phyloP scores from a whole-genome alignment of 2,888 invertebrate species.

The Chelonus formosanus region DNA sequence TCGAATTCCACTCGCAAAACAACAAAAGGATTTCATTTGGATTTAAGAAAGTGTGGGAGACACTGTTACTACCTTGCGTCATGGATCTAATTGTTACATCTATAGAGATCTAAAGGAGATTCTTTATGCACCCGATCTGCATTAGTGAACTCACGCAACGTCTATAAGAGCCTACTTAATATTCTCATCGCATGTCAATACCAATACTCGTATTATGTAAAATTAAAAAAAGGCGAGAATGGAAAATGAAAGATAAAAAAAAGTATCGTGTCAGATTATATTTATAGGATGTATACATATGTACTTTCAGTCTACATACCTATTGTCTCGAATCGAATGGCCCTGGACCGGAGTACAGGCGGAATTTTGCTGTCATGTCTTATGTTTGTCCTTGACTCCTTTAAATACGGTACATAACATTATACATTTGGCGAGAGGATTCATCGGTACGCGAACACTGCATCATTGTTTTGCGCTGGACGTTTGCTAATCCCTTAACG shows the following conservation, averaged over 20 bases:
- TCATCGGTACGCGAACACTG: constrained; percentile 27
- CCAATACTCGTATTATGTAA: not conserved
- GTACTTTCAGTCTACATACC: constrained; percentile 15
- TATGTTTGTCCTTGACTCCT: constrained; percentile 34
- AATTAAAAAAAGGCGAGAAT: not conserved
- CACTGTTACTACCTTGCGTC: constrained; percentile 6
- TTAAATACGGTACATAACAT: constrained; percentile 23
- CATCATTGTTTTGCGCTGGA: constrained; percentile 23
- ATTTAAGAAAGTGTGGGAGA: constrained; percentile 14
- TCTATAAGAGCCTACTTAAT: too few relatives aligned
- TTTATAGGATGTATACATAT: not conserved
- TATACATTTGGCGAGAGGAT: constrained; percentile 16
- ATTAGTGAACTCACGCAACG: constrained; percentile 9
- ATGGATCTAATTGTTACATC: constrained; percentile 16
- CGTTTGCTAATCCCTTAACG: constrained; percentile 25
- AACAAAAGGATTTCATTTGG: constrained; percentile 18
- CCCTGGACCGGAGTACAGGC: constrained; percentile 30
- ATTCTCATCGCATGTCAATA: too few relatives aligned
- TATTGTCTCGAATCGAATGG: constrained; percentile 32
- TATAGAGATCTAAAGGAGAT: constrained; percentile 5
- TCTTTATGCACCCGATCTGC: constrained; percentile 6
- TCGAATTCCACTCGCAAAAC: constrained; percentile 26
- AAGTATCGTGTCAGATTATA: constrained; percentile 7
- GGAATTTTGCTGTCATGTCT: constrained; percentile 27
- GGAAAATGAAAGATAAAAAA: not conserved